phyloP scores from a whole-genome alignment of 2,797 vertebrate species.

The Microctenopoma lineatum region DNA sequence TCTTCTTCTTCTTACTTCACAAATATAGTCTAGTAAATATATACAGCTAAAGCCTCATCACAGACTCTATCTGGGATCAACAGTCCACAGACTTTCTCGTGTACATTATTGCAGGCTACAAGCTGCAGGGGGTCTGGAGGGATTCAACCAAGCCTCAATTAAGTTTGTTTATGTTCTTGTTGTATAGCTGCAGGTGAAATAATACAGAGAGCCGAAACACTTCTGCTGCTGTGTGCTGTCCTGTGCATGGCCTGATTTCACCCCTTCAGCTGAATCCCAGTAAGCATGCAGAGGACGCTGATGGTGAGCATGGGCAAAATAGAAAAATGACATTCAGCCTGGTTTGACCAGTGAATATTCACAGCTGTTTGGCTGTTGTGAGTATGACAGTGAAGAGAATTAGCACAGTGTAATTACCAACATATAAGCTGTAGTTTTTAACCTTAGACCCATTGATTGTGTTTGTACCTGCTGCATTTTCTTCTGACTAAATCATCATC shows the following conservation, averaged over 20 bases:
- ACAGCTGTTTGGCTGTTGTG: not conserved
- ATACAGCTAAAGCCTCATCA: not conserved
- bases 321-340: constrained; percentile 88
- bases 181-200: not conserved
- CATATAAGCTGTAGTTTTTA: not conserved
- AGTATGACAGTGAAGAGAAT: not conserved
- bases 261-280: constrained; percentile 87
- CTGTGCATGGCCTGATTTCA: constrained; percentile 57
- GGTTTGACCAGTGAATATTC: constrained; percentile 80
- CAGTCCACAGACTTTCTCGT: not conserved
- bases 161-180: not conserved
- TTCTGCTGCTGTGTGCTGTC: constrained; percentile 82
- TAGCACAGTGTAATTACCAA: not conserved
- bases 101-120: not conserved
- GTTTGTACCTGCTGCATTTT: too few relatives aligned
- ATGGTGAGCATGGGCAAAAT: constrained; percentile 92
- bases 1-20: not conserved
- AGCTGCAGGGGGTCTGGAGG: not conserved
- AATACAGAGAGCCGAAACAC: not conserved
- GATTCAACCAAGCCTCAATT: not conserved
- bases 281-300: constrained; percentile 91
- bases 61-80: too few relatives aligned
- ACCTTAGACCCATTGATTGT: too few relatives aligned
- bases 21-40: not conserved
- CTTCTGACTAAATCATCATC: too few relatives aligned